Conservation (phyloP, 2,888 invertebrate species). For the Spodoptera littoralis region DNA sequence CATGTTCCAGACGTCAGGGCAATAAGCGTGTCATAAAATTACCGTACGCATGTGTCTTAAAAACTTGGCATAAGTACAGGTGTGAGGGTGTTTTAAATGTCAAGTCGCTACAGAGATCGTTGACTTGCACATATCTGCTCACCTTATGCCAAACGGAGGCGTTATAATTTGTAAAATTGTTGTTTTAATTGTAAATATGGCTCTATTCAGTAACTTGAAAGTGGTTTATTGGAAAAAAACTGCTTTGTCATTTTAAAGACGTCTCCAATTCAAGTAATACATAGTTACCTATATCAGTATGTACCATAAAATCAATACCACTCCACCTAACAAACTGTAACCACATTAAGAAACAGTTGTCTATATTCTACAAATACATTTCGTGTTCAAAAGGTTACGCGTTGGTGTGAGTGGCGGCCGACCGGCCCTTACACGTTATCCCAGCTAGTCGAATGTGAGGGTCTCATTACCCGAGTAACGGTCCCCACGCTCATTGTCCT, state of each 20-base stretch:
- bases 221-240: too few species aligned
- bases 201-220: background rate
- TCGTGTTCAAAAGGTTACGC: slow-evolving; percentile 39
- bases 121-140: slow-evolving; percentile 33
- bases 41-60: slow-evolving; percentile 18
- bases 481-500: slow-evolving; percentile 60
- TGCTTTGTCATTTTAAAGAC: too few species aligned
- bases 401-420: slow-evolving; percentile 56
- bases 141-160: slow-evolving; percentile 11
- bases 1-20: slow-evolving; percentile 2
- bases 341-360: too few species aligned
- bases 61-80: slow-evolving; percentile 30
- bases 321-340: too few species aligned
- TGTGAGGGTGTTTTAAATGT: slow-evolving; percentile 47
- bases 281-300: too few species aligned
- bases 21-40: slow-evolving; percentile 18
- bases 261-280: too few species aligned
- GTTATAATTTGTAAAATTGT: slow-evolving; percentile 6
- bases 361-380: background rate
- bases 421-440: slow-evolving; percentile 61
- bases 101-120: slow-evolving; percentile 37
- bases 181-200: background rate
- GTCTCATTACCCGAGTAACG: slow-evolving; percentile 69
- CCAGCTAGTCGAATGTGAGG: slow-evolving; percentile 65
- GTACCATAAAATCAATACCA: too few species aligned